Base-by-base conservation (phyloP, 1,140 invertebrate species). In the Aethina tumida region DNA sequence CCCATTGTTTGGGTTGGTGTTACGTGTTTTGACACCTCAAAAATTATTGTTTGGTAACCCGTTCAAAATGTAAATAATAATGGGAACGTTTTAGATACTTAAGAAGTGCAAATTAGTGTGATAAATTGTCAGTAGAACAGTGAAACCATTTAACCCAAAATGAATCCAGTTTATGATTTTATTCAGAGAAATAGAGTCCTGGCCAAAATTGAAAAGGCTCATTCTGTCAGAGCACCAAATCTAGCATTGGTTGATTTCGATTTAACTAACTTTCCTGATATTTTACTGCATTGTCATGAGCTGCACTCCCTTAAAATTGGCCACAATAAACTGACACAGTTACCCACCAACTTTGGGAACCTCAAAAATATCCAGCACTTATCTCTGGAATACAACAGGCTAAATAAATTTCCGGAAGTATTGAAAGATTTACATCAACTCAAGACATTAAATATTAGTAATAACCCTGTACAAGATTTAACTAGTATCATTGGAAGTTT, bases 371-470 rank as follows among this genome's bases (percentile, higher is more conserved):
- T 67, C 13, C 55, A 60, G 18, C 69, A 65, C 4, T 52, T 75
- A 25, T 68, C 69, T 7, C 45, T 76, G 49, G 71, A 74, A 46
- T 74, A 81, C 43, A 73, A 75, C 36, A 80, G 77, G 38, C 64
- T 92, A 26, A 74, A 70, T 48, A 73, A 75, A 20, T 69, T 76
- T 48, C 71, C 74, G 5, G 35, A 56, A 7, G 67, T 68, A 48
- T 66, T 79, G 32, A 70, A 66, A 15, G 60, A 70, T 28, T 63
- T 79, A 41, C 66, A 71, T 40, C 73, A 74, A 52, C 65, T 92
- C 19, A 68, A 83, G 39, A 84, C 75, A 43, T 66, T 93, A 27
- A 89, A 92, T 57, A 62, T 93, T 25, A 85, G 84, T 43, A 73
- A 82, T 36, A 93, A 93, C 60, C 82, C 78, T 45, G 69, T 93